Evolutionary conservation across 2,797 vertebrate species (phyloP).

Genomic region (Benthosema pterotum): DNA sequence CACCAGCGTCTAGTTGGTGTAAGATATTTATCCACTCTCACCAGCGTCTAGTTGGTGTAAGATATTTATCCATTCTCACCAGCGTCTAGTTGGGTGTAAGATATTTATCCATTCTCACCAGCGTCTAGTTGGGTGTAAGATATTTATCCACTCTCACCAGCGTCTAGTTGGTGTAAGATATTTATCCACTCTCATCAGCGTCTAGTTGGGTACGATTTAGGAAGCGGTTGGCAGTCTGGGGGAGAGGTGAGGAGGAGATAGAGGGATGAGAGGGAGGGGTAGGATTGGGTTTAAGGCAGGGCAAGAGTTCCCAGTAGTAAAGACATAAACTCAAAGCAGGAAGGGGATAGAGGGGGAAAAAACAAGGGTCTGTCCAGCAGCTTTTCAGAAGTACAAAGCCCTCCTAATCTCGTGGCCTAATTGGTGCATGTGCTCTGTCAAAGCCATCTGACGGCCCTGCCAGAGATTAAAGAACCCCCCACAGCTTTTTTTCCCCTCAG

Average conservation of each 20-base stretch:
- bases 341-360: conserved; percentile 36
- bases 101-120: conserved; percentile 65
- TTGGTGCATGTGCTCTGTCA: conserved; percentile 69
- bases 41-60: conserved; percentile 64
- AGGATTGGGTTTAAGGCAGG: conserved; percentile 43
- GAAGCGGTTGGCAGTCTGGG: not conserved
- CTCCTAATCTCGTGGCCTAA: conserved; percentile 72
- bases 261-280: conserved; percentile 23
- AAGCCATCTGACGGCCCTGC: conserved; percentile 67
- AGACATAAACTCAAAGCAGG: conserved; percentile 51
- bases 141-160: conserved; percentile 64
- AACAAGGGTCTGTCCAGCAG: conserved; percentile 49
- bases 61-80: conserved; percentile 62
- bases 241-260: conserved; percentile 6
- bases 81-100: conserved; percentile 67
- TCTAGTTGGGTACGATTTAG: conserved; percentile 56
- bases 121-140: conserved; percentile 69
- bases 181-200: conserved; percentile 65
- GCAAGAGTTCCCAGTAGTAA: conserved; percentile 44
- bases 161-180: conserved; percentile 62
- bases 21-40: conserved; percentile 58
- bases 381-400: conserved; percentile 67
- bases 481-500: conserved; percentile 16
- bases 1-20: conserved; percentile 67
- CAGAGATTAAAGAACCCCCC: conserved; percentile 64